A percentile compares a stretch with the other conserved stretches of the same genome.
Conservation (phyloP, 2,113 vertebrate genomes). For the Procavia capensis region DNA sequence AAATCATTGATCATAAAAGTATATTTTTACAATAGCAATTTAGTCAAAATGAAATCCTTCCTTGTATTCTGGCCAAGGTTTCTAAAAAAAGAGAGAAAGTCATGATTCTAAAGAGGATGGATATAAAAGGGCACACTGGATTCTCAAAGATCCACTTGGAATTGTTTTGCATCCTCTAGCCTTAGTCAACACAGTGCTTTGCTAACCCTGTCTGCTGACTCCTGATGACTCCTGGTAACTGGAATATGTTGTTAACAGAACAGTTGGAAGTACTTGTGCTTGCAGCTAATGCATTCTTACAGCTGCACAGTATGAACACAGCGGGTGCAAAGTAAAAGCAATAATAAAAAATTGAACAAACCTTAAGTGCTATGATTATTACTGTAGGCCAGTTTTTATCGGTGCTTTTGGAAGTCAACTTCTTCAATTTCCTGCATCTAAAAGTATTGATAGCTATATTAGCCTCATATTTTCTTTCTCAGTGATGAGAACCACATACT, state of each 20-base stretch:
- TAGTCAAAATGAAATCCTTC: not conserved
- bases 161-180: slow-evolving; percentile 62
- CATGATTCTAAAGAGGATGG: not conserved
- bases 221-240: slow-evolving; percentile 66
- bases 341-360: slow-evolving; percentile 87
- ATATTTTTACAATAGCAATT: not conserved
- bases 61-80: not conserved
- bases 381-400: slow-evolving; percentile 80
- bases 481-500: slow-evolving; percentile 59
- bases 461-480: slow-evolving; percentile 79
- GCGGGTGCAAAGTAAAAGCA: slow-evolving; percentile 85
- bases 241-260: slow-evolving; percentile 82
- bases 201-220: slow-evolving; percentile 80
- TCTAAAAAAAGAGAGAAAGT: not conserved
- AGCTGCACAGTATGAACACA: slow-evolving; percentile 82
- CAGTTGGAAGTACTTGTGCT: slow-evolving; percentile 71
- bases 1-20: not conserved
- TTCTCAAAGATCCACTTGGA: slow-evolving; percentile 50
- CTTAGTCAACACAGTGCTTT: slow-evolving; percentile 68
- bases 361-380: slow-evolving; percentile 86
- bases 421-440: slow-evolving; percentile 76
- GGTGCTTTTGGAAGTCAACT: slow-evolving; percentile 76
- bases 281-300: slow-evolving; percentile 82
- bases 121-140: not conserved
- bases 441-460: slow-evolving; percentile 81